Base-by-base conservation (phyloP, 2,888 invertebrate genomes). In the Monoplex corrugatus region DNA sequence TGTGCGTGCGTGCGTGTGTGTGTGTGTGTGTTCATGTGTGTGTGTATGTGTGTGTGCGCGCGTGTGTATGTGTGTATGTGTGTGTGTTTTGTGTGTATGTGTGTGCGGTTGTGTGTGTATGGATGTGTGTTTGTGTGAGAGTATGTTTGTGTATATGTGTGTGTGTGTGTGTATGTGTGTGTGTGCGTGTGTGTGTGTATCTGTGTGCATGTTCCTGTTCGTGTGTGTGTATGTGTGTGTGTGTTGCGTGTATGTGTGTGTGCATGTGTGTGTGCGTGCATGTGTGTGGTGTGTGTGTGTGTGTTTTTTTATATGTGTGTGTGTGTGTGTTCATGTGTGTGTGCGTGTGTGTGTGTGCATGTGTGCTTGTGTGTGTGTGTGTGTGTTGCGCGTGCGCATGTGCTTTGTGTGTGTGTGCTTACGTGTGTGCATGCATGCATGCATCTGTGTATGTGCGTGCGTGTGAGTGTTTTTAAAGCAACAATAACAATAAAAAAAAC, bases 261-360 rank as follows among this genome's bases (percentile, higher is more conserved):
- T 68, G 19, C n/a, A n/a, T 68, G 19, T 68, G n/a, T 13, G n/a
- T n/a, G n/a, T n/a, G n/a, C n/a, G n/a, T n/a, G n/a, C 84, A 97
- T 98, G 92, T 95, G 95, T 96, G 95, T 96, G 96, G 95, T 96
- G 95, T 84, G n/a, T 86, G 40, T 43, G 40, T 32, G 23, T 35
- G 32, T 83, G 86, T n/a, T n/a, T n/a, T n/a, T n/a, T n/a, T n/a
- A n/a, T n/a, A n/a, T 43, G 43, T 16, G 28, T 44, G 43, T 40
- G 5, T 2, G 6, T 38, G 38, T 40, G 44, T 13, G 72, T 16
- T 38, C n/a, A n/a, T 44, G 32, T 44, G 35, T 0, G 40, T 28
- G 0, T 78, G 78, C 8, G 40, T 28, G 3, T 78, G 10, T 40
- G 6, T 85, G 85, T n/a, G 43, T 2, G 43, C 43, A 32, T 19